Base-by-base conservation (phyloP, 2,888 invertebrate genomes). In the Nycteola revayana region DNA sequence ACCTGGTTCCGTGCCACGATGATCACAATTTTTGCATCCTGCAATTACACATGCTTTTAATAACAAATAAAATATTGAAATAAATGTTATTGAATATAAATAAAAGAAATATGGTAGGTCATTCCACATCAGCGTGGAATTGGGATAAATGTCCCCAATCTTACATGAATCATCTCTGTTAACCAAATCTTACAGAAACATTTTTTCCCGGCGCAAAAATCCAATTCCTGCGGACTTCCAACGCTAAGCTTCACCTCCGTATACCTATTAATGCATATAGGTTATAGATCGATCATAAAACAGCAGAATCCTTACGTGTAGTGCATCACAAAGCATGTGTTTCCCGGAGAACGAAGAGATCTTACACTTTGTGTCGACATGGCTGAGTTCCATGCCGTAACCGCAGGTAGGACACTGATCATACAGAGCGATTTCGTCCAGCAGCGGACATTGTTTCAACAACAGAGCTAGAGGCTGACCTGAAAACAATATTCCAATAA, bases 351-450 rank as follows among this genome's bases (percentile, higher is more conserved):
- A 86, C 0, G 86, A 77, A 2, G 83, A 72, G 3, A 89, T 79
- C 41, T 72, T 83, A 43, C 88, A 86, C 51, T 78, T 83, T 17
- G 87, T 88, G 45, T 88, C 87, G 1, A 89, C 84, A 42, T 88
- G 86, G 36, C 86, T 85, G 0, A 89, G 69, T 39, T 89, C 89
- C 76, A 87, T 74, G 9, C 85, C 88, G 22, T 75, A 78, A 0
- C 89, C 89, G 32, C 86, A 87, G 1, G 82, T 85, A 8, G 79
- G 52, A 21, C 62, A 63, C 27, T 73, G 60, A 51, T 89, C 89
- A 45, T 83, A 87, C 8, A 90, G 45, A 1, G 88, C 88, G 35
- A 89, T 73, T 50, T 89, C 87, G 31, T 89, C 89, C 18, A 90
- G 43, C 33, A 83, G 50, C 0, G 87, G 86, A 29, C 85, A 85